Evolutionary conservation across 2,113 vertebrate species (phyloP).

Genomic region (Sebastes fasciatus): DNA sequence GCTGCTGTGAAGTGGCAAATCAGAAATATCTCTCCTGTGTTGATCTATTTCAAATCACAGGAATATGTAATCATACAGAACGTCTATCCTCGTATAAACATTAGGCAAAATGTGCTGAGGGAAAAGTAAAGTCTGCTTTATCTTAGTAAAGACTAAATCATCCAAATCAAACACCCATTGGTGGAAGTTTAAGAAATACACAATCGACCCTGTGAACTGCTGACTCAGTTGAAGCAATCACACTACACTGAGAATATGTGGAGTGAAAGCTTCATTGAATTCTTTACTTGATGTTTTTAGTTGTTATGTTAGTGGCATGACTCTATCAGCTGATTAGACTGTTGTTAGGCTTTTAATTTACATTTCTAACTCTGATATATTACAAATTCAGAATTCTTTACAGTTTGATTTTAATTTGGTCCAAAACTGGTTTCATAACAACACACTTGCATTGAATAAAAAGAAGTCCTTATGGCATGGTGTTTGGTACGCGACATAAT

Average conservation of each 20-base stretch:
- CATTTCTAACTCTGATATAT: no score
- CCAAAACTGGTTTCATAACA: no score
- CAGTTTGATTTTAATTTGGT: no score
- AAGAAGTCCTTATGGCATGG: no score
- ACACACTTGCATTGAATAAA: no score
- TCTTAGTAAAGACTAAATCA: not conserved
- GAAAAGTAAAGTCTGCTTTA: not conserved
- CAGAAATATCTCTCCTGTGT: not conserved
- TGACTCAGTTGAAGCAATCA: not conserved
- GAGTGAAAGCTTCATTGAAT: not conserved
- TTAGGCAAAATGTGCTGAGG: not conserved
- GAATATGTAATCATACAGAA: not conserved
- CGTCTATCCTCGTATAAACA: not conserved
- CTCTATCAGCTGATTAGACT: no score
- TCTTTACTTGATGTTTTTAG: not conserved
- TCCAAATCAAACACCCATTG: not conserved
- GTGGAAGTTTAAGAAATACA: not conserved
- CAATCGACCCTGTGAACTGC: not conserved
- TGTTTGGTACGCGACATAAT: no score
- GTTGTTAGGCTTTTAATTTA: no score
- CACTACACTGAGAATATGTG: not conserved
- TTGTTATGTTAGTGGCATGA: not conserved
- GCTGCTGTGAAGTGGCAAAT: constrained; percentile 10
- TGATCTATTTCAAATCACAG: constrained; percentile 4
- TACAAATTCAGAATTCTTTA: no score